phyloP scores from a whole-genome alignment of 2,888 invertebrate species.

The Arge pagana region DNA sequence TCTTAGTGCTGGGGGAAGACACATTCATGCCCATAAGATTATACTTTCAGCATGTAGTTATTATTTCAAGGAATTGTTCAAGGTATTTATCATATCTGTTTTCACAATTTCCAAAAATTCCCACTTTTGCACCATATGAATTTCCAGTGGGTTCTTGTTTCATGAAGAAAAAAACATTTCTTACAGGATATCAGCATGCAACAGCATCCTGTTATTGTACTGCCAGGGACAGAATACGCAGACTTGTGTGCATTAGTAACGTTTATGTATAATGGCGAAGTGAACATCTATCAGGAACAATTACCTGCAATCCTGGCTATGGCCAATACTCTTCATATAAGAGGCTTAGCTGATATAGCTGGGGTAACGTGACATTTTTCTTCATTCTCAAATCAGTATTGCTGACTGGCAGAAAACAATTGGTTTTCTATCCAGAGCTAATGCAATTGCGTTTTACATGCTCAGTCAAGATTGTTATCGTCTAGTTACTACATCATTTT shows the following conservation, averaged over 20 bases:
- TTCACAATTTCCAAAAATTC: slow-evolving; percentile 3
- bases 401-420: no score
- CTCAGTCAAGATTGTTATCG: no score
- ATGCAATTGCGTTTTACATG: no score
- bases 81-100: slow-evolving; percentile 60
- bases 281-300: slow-evolving; percentile 79
- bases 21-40: slow-evolving; percentile 83
- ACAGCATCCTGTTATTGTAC: slow-evolving; percentile 73
- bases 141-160: no score
- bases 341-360: slow-evolving; percentile 80
- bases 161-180: slow-evolving; percentile 10
- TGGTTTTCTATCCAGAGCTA: no score
- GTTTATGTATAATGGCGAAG: slow-evolving; percentile 88
- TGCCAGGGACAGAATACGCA: slow-evolving; percentile 72
- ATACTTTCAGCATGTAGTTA: slow-evolving; percentile 89
- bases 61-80: slow-evolving; percentile 87
- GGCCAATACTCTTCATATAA: slow-evolving; percentile 80
- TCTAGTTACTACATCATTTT: no score
- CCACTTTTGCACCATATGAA: no score
- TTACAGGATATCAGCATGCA: slow-evolving; percentile 71
- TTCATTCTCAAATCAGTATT: no score
- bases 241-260: slow-evolving; percentile 77
- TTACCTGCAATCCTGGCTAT: slow-evolving; percentile 77
- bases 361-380: slow-evolving; percentile 71
- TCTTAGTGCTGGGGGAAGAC: slow-evolving; percentile 81